Evolutionary conservation across 1,140 invertebrate genomes (phyloP), one percentile per base, ranked within the genome.

Genomic region (Lordiphosa stackelbergi): DNA sequence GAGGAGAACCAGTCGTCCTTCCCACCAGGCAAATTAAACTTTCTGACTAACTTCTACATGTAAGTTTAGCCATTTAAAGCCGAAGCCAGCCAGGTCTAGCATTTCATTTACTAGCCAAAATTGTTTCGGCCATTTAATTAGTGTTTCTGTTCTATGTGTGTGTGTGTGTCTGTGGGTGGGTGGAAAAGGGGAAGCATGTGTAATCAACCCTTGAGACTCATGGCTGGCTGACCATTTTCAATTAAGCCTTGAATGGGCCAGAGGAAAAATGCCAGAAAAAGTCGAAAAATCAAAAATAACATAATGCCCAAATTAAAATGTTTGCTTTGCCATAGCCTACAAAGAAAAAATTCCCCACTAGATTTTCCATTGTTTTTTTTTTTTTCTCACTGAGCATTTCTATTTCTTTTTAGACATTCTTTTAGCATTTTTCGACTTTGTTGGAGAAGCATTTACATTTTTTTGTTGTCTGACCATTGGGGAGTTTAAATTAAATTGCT

Each of bases 271-370:
- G 24, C 31, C 40, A 31, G 19, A 41, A 54, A 62, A 60, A 52
- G 62, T 69, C 51, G 31, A 63, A 81, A 81, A 81, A 79, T 79
- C 74, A 79, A 79, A 79, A 81, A 81, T 81, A 74, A 69, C 71
- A 69, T 69, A 68, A 81, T 70, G 46, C 54, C 43, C 55, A 69
- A 79, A 81, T 79, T 74, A 79, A 78, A 78, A 79, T 77, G 73
- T 69, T 72, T 51, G 53, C 48, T 42, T 38, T 56, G 56, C 42
- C 60, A 47, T 43, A 28, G 10, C 16, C 12, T 38, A 35, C 45
- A 43, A 61, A 61, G 8, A 47, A 48, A 48, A 61, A 77, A 59
- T 73, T 66, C 64, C 62, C 58, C 57, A 74, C 75, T 81, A 73
- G 60, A 65, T 77, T 75, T 61, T 35, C 28, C 19, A 6, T 38